Base-by-base conservation (phyloP, 1,140 invertebrate species). In the Mercenaria mercenaria region DNA sequence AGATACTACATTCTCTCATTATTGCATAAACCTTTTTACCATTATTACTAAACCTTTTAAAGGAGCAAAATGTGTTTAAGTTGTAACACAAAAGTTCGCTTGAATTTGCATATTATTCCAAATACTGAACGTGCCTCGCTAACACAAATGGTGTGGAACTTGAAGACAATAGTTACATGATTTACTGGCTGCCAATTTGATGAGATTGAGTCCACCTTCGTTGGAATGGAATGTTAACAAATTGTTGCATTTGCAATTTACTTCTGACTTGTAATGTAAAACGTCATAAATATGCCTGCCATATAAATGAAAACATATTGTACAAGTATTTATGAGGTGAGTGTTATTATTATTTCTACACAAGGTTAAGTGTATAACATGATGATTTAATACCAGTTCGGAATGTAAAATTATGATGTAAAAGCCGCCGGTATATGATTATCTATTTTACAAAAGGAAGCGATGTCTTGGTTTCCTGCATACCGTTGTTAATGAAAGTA, bases 401-500 rank as follows among this genome's bases (percentile, higher is more conserved):
- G 67, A 72, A 72, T 72, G 67, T 39, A 13, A 26, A 64, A 26
- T 72, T 39, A 72, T 72, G 11, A 39, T 39, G 34, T 41, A 39
- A 72, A 72, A 39, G 15, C 10, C 11, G n/a, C 32, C 32, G 34
- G 11, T 20, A 37, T 15, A 72, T 39, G 67, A 72, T 72, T 39
- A 72, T 20, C 34, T 34, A n/a, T 72, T 72, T 72, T 41, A 72
- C 37, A 72, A 72, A 72, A 72, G 34, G 15, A 72, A 39, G 29
- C 32, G 2, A 37, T 15, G 37, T 34, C n/a, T 23, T 72, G 34
- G 39, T 72, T 72, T 72, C 67, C 67, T 72, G 67, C 37, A 72
- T 72, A 39, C 67, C 67, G 0, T 39, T 20, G 8, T 13, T 72
- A 72, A 77, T 50, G 47, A 47, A 77, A 50, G n/a, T 29, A 77